Evolutionary conservation across 2,888 invertebrate species (phyloP).

Genomic region (Auanema freiburgensis): DNA sequence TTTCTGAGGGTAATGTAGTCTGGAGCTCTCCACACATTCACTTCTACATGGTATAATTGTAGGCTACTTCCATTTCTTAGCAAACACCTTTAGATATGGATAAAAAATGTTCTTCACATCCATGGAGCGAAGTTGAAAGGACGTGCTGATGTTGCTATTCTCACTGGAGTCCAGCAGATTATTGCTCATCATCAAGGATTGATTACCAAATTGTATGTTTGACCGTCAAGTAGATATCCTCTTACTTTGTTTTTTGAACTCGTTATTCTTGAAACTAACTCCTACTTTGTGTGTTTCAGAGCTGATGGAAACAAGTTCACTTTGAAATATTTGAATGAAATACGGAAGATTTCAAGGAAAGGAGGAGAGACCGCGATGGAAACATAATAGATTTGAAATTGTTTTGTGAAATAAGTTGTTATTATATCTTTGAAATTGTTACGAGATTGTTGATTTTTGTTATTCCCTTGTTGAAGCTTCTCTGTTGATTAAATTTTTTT

Average conservation of each 20-base stretch:
- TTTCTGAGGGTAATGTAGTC: constrained; percentile 72
- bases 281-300: constrained; percentile 23
- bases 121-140: constrained; percentile 53
- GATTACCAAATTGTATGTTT: constrained; percentile 33
- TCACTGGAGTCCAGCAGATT: constrained; percentile 56
- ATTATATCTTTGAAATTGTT: too few relatives aligned
- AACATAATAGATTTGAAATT: neutral
- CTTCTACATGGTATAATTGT: constrained; percentile 74
- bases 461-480: constrained; percentile 8
- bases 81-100: constrained; percentile 36
- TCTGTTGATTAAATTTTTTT: neutral
- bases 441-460: constrained; percentile 5
- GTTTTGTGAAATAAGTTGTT: neutral
- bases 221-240: too few relatives aligned
- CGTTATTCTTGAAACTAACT: neutral
- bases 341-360: constrained; percentile 22
- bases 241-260: neutral
- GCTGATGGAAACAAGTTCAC: constrained; percentile 47
- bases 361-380: neutral
- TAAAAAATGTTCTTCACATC: constrained; percentile 39
- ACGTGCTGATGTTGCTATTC: constrained; percentile 37
- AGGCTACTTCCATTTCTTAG: neutral
- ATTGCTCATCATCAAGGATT: constrained; percentile 40
- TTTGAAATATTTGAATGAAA: constrained; percentile 34
- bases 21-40: constrained; percentile 83